Base-by-base conservation (phyloP, 1,140 invertebrate genomes). In the Leptopilina clavipes region DNA sequence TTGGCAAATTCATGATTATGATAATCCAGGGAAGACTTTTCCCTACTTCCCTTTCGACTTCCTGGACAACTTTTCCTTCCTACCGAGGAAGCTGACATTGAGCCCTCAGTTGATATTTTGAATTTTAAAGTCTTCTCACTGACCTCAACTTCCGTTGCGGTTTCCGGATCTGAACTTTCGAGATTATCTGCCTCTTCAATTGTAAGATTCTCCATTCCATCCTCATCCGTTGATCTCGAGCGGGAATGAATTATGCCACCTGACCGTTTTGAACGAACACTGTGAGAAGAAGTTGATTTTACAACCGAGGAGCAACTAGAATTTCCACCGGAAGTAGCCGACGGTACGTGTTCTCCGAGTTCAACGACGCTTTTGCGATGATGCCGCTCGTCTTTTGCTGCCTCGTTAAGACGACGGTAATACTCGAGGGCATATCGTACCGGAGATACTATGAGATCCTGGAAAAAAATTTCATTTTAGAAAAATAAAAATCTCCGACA, bases 51-150 rank as follows among this genome's bases (percentile, higher is more conserved):
- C 82, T 93, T 93, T 3, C 93, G 82, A 37, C 92, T 93, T 5
- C 92, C 92, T 0, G 92, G 92, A 84, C 93, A 92, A 81, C 93
- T 93, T 82, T 92, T 93, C 0, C 92, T 84, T 1, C 92, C 92
- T 8, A 72, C 77, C 37, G 82, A 81, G 11, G 37, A 79, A 56
- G 73, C 77, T 19, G 86, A 84, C 10, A 87, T 70, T 9, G 87
- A 89, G 72, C 92, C 91, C 83, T 95, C 94, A 0, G 94, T 95
- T 11, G 94, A 93, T 75, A 94, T 94, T 84, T 94, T 94, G 80
- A 94, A 94, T 82, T 95, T 95, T 0, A 95, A 91, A 1, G 95
- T 93, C 84, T 94, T 94, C 82, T 95, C 95, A 71, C 94, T 94
- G 71, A 95, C 92, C 81, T 95, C 94, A 1, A 95, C 95, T 87